These are phyloP conservation scores for Cosmia trapezina DNA, from an alignment of 2,888 invertebrate genomes.

Conservation along the genomic window DNA sequence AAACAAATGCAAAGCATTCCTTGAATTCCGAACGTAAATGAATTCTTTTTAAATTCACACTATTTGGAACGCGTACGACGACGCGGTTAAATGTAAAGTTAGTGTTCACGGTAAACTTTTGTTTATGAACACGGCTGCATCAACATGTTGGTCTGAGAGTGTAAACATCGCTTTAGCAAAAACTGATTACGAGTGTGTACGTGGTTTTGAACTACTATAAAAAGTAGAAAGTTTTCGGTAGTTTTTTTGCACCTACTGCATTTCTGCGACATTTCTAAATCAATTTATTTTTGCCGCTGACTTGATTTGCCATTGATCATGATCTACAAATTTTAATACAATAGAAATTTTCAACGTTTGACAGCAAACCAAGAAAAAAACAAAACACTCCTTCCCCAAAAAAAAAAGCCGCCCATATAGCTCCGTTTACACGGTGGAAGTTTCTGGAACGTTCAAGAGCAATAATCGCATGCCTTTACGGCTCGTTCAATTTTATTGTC, in stretches of 20 bases:
- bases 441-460: no score
- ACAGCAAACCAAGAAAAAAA: background rate
- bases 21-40: slow-evolving; percentile 52
- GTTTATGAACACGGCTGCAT: slow-evolving; percentile 35
- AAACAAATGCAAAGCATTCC: slow-evolving; percentile 54
- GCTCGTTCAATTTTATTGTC: no score
- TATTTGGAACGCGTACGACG: slow-evolving; percentile 14
- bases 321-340: background rate
- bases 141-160: slow-evolving; percentile 37
- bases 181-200: slow-evolving; percentile 16
- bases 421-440: no score
- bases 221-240: background rate
- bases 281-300: background rate
- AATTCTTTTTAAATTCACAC: slow-evolving; percentile 54
- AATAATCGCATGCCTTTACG: no score
- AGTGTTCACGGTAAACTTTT: slow-evolving; percentile 29
- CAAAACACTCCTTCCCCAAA: background rate
- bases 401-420: background rate
- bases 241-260: background rate
- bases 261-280: background rate
- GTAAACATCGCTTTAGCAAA: slow-evolving; percentile 32
- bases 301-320: background rate
- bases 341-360: background rate
- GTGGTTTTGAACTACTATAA: slow-evolving; percentile 6
- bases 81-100: slow-evolving; percentile 26